Evolutionary conservation across 2,113 vertebrate species (phyloP).

Genomic region (Stomatorhinus ivindoensis): DNA sequence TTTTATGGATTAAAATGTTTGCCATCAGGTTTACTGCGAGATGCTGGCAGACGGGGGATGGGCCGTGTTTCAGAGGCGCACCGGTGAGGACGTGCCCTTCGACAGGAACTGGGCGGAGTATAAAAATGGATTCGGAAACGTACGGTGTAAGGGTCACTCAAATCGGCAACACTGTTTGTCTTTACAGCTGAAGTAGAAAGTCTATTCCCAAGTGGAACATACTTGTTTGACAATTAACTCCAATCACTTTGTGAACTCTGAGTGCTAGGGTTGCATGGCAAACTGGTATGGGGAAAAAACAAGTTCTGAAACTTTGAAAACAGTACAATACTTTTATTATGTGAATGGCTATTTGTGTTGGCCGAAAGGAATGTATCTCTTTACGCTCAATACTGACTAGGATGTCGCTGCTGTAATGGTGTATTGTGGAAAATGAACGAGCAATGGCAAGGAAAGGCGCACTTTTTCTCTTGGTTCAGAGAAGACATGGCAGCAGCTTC

Average conservation of each 20-base stretch:
- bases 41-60: slow-evolving; percentile 53
- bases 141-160: slow-evolving; percentile 28
- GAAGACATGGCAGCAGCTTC: not conserved
- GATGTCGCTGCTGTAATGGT: not conserved
- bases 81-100: slow-evolving; percentile 37
- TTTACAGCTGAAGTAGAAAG: not conserved
- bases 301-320: not conserved
- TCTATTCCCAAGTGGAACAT: not conserved
- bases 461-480: not conserved
- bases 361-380: not conserved
- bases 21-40: slow-evolving; percentile 51
- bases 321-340: not conserved
- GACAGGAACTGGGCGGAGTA: slow-evolving; percentile 42
- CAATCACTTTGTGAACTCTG: not conserved
- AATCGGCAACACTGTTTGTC: no score
- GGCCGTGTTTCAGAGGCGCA: slow-evolving; percentile 57
- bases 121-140: slow-evolving; percentile 47
- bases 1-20: not conserved
- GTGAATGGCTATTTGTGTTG: not conserved
- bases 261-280: not conserved
- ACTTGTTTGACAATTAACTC: not conserved
- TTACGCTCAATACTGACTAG: not conserved
- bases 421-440: not conserved
- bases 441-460: not conserved
- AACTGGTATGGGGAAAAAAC: not conserved